These are phyloP conservation scores for Chamaetylas fuelleborni DNA, from an alignment of 2,113 vertebrate species.

Conservation along the genomic window DNA sequence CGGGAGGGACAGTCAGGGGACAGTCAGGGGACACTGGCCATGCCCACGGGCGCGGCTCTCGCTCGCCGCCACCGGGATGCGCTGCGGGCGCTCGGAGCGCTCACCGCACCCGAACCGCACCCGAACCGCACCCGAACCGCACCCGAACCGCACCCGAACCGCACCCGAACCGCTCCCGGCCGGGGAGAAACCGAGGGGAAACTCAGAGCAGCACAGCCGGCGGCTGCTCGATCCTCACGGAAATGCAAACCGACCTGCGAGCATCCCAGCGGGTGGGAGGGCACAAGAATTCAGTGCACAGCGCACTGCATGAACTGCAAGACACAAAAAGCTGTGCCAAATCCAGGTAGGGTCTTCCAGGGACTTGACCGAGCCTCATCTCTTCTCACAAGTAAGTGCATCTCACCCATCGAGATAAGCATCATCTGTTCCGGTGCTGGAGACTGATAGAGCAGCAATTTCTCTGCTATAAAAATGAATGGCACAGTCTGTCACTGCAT, in stretches of 20 bases:
- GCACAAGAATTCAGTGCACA: not conserved
- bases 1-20: no score
- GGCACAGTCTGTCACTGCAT: not conserved
- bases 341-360: rapidly evolving
- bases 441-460: not conserved
- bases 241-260: not conserved
- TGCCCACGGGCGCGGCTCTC: rapidly evolving
- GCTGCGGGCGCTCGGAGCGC: not conserved
- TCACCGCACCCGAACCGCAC: no score
- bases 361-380: not conserved
- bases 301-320: not conserved
- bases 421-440: not conserved
- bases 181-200: no score
- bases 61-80: not conserved
- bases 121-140: no score
- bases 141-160: rapidly evolving
- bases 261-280: not conserved
- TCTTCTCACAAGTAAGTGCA: not conserved
- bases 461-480: not conserved
- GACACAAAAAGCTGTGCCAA: not conserved
- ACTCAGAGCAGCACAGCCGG: not conserved
- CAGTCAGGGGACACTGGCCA: not conserved
- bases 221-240: not conserved
- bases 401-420: not conserved
- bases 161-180: no score